A percentile compares a stretch with the other conserved stretches of the same genome.
These are phyloP conservation scores for Eulacestoma nigropectus DNA, from an alignment of 2,113 vertebrate genomes.

Conservation along the genomic window DNA sequence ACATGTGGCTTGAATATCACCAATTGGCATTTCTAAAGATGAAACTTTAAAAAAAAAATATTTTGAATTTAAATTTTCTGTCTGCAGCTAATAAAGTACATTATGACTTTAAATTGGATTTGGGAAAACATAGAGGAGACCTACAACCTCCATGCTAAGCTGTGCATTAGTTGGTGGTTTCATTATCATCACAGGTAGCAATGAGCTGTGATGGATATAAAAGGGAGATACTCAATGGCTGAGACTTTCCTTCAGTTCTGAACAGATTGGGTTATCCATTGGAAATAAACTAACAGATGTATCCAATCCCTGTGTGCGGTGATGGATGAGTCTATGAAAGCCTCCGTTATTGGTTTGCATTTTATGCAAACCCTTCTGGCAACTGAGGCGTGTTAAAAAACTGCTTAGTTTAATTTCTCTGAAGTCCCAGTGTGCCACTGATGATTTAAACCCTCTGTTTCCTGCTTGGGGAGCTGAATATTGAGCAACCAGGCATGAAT, in stretches of 20 bases:
- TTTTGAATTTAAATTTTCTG: slow-evolving; percentile 75
- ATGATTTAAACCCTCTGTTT: slow-evolving; percentile 35
- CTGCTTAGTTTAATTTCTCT: not conserved
- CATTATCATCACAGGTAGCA: not conserved
- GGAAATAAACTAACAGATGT: slow-evolving; percentile 1
- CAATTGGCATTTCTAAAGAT: slow-evolving; percentile 67
- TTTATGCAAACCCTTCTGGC: slow-evolving; percentile 11
- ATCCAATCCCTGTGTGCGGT: not conserved
- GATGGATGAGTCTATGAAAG: slow-evolving; percentile 40
- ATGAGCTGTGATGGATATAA: not conserved
- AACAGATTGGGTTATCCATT: not conserved
- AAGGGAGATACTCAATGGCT: not conserved
- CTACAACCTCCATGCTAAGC: slow-evolving; percentile 35
- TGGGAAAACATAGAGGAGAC: slow-evolving; percentile 58
- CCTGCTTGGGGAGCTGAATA: not conserved
- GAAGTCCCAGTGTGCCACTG: not conserved
- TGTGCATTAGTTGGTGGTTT: slow-evolving; percentile 22
- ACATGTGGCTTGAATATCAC: slow-evolving; percentile 72
- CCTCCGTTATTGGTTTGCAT: slow-evolving; percentile 9
- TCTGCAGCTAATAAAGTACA: slow-evolving; percentile 71
- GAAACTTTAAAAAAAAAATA: slow-evolving; percentile 53
- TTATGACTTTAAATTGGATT: slow-evolving; percentile 64
- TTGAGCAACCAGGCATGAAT: not conserved
- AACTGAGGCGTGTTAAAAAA: not conserved
- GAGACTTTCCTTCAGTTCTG: not conserved